Percentiles rank a stretch among this genome's conserved stretches.
These are phyloP conservation scores for Heterochromis multidens DNA, from an alignment of 2,113 vertebrate genomes.

Conservation along the genomic window DNA sequence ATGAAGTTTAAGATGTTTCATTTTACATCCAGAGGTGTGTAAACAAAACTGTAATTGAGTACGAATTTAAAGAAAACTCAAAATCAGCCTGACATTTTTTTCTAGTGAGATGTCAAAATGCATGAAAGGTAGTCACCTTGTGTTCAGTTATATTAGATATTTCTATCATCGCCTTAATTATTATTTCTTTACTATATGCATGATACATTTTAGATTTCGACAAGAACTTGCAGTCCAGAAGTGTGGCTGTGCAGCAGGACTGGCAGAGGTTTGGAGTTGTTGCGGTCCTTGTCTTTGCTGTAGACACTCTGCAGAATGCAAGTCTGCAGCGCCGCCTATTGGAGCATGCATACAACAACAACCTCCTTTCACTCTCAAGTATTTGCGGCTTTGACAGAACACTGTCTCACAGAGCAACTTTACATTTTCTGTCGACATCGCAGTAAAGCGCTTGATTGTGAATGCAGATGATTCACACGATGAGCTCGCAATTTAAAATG, in stretches of 20 bases:
- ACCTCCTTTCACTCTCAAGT: too few species aligned
- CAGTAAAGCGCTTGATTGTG: not conserved
- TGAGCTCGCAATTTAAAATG: not conserved
- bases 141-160: not conserved
- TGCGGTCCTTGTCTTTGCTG: not conserved
- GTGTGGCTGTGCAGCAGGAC: not conserved
- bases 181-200: not conserved
- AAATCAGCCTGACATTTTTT: not conserved
- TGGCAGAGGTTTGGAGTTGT: not conserved
- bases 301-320: not conserved
- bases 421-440: not conserved
- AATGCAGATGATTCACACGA: not conserved
- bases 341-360: not conserved
- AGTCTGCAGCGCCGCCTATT: slow-evolving; percentile 70
- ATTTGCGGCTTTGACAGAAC: not conserved
- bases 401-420: not conserved
- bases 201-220: not conserved
- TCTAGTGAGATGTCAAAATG: fast-evolving
- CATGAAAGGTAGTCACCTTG: not conserved
- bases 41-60: not conserved
- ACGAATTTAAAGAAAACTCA: not conserved
- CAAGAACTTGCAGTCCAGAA: not conserved
- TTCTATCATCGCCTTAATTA: not conserved
- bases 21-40: not conserved
- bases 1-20: not conserved